Conservation (phyloP, 2,888 invertebrate species). For the Caenorhabditis sp. region DNA sequence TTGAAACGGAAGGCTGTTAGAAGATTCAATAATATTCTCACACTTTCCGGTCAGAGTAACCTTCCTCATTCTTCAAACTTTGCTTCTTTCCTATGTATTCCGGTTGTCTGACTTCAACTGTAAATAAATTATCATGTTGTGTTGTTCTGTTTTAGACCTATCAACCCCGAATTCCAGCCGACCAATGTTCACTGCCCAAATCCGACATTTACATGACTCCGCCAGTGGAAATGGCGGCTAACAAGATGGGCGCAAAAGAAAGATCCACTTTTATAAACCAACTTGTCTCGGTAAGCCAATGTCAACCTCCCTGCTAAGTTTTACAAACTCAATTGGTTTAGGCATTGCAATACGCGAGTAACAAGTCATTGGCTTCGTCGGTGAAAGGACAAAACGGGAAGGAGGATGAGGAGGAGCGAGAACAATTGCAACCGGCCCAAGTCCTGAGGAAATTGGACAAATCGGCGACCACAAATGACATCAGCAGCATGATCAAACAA, state of each 20-base stretch:
- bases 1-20: no score
- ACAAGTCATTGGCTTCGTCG: conserved; percentile 49
- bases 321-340: conserved; percentile 21
- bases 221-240: conserved; percentile 36
- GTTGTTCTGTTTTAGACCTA: background rate
- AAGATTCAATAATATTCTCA: no score
- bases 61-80: no score
- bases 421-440: conserved; percentile 28
- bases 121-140: background rate
- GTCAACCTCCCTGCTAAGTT: background rate
- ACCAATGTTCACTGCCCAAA: conserved; percentile 50
- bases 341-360: conserved; percentile 59
- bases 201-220: conserved; percentile 56
- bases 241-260: conserved; percentile 62
- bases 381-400: conserved; percentile 36
- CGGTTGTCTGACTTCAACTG: no score
- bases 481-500: conserved; percentile 52
- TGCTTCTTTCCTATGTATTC: no score
- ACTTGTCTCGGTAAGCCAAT: conserved; percentile 60
- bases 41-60: no score
- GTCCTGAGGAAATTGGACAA: conserved; percentile 49
- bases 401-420: conserved; percentile 8
- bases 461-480: conserved; percentile 60
- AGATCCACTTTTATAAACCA: conserved; percentile 65
- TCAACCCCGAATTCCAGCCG: conserved; percentile 25